A percentile compares a stretch with the other conserved stretches of the same genome.
Evolutionary conservation across 2,888 invertebrate species (phyloP).

Genomic region (Euzetes globulus): DNA sequence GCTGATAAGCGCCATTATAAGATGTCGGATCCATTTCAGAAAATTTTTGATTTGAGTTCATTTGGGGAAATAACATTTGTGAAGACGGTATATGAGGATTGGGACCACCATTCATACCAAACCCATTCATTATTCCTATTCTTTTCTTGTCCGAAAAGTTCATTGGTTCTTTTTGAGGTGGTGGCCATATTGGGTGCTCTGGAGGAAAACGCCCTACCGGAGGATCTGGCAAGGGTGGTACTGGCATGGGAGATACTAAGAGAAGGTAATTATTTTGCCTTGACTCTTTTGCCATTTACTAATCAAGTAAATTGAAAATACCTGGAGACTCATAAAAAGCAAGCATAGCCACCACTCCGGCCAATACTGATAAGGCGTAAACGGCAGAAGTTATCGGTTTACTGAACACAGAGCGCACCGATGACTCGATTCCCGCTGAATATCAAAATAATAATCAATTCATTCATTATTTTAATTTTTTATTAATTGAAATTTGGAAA

Average conservation of each 20-base stretch:
- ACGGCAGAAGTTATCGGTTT: constrained; percentile 35
- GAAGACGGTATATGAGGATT: neutral
- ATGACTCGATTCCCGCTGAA: constrained; percentile 33
- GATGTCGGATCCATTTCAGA: neutral
- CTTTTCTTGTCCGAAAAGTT: neutral
- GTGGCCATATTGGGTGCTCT: constrained; percentile 38
- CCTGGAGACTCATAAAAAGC: constrained; percentile 39
- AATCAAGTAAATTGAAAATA: constrained; percentile 4
- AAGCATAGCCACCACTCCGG: constrained; percentile 37
- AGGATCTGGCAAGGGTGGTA: constrained; percentile 37
- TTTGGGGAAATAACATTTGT: constrained; percentile 1
- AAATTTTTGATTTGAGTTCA: constrained; percentile 16
- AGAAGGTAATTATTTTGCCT: too few species aligned
- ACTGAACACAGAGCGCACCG: constrained; percentile 34
- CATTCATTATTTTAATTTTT: too few species aligned
- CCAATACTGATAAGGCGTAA: constrained; percentile 35
- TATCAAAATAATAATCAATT: neutral
- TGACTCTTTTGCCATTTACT: too few species aligned
- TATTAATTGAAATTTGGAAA: too few species aligned
- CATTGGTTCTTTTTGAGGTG: constrained; percentile 5
- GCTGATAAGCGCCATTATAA: constrained; percentile 8
- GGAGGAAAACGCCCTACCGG: constrained; percentile 39
- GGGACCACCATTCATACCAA: neutral
- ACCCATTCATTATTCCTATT: neutral
- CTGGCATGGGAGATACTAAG: constrained; percentile 38